A percentile compares a stretch with the other conserved stretches of the same genome.
Evolutionary conservation across 1,140 invertebrate genomes (phyloP).

Genomic region (Trichomalopsis sarcophagae): DNA sequence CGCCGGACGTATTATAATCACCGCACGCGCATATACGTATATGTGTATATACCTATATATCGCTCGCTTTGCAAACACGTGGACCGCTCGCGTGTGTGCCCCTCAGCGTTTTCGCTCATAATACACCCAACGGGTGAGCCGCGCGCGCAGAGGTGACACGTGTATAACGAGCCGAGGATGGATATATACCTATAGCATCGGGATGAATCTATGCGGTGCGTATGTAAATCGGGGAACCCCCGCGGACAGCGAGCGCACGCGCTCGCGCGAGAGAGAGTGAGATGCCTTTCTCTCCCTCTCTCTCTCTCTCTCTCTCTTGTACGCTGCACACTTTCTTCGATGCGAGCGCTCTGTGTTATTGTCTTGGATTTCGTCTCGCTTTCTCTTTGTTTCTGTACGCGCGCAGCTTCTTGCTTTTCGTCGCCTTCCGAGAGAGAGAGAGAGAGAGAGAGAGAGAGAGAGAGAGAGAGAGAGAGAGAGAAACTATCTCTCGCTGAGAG

Average conservation of each 20-base stretch:
- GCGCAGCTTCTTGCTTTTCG: background rate
- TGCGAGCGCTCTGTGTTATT: background rate
- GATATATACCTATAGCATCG: background rate
- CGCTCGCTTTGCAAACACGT: slow-evolving; percentile 50
- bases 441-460: background rate
- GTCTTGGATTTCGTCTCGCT: background rate
- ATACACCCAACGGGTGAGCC: background rate
- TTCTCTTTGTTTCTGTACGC: background rate
- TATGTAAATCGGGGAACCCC: background rate
- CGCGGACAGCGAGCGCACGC: background rate
- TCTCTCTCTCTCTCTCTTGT: background rate
- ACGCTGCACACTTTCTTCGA: background rate
- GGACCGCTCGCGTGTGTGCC: background rate
- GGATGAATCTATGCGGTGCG: background rate
- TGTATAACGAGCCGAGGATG: background rate
- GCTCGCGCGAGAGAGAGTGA: background rate
- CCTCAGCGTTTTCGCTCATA: slow-evolving; percentile 2
- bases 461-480: background rate
- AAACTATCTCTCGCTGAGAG: too few species aligned
- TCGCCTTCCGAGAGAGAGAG: background rate
- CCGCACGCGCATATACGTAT: slow-evolving; percentile 39
- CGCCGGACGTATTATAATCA: slow-evolving; percentile 61
- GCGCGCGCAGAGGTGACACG: background rate
- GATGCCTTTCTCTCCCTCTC: background rate
- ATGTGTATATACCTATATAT: background rate